A percentile compares a stretch with the other conserved stretches of the same genome.
Evolutionary conservation across 1,140 invertebrate species (phyloP).

Genomic region (Musca domestica): DNA sequence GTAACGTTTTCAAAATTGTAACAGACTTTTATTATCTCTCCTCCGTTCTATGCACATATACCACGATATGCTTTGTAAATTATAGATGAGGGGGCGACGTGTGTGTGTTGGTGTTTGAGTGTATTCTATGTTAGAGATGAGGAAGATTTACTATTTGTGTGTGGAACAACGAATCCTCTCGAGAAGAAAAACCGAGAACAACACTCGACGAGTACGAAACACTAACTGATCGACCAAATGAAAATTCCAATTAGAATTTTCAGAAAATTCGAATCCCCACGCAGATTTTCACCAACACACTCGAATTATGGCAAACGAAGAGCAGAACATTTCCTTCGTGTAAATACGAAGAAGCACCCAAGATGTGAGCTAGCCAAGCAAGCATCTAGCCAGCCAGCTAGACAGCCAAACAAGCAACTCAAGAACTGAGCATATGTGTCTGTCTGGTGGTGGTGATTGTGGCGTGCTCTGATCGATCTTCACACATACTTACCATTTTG

Average conservation of each 20-base stretch:
- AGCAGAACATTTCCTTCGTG: slow-evolving; percentile 3
- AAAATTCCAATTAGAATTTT: slow-evolving; percentile 13
- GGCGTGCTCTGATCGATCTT: too few species aligned
- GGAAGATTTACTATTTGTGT: slow-evolving; percentile 34
- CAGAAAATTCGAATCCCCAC: slow-evolving; percentile 18
- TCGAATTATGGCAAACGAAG: not conserved
- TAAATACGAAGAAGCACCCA: too few species aligned
- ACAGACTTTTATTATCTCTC: slow-evolving; percentile 1
- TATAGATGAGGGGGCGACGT: not conserved
- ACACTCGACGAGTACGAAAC: slow-evolving; percentile 55
- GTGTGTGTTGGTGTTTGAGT: slow-evolving; percentile 34
- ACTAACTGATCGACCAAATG: slow-evolving; percentile 44
- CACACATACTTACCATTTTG: too few species aligned
- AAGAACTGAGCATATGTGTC: too few species aligned
- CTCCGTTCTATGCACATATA: not conserved
- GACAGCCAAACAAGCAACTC: too few species aligned
- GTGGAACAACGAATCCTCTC: slow-evolving; percentile 47
- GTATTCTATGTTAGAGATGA: slow-evolving; percentile 28
- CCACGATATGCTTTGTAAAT: slow-evolving; percentile 6
- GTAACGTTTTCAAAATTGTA: not conserved
- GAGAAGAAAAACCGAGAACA: slow-evolving; percentile 49
- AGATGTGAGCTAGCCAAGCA: too few species aligned
- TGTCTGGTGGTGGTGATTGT: too few species aligned
- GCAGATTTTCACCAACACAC: slow-evolving; percentile 22
- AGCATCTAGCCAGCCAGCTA: too few species aligned